Evolutionary conservation across 35 echinoderm and acorn worm genomes (phyloP).

Genomic region (Stichopus chloronotus): DNA sequence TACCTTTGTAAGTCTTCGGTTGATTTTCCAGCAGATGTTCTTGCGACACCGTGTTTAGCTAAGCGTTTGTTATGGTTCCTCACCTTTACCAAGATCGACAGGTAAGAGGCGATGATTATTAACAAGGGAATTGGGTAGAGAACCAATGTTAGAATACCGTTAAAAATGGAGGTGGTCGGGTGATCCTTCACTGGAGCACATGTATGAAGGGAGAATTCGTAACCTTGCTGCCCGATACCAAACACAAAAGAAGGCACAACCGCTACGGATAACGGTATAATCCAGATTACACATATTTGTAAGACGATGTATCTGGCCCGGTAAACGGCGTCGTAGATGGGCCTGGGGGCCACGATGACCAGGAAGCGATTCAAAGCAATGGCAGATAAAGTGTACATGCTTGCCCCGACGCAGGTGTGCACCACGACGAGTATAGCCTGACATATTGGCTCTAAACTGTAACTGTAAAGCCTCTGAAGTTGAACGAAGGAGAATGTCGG

Average conservation of each 20-base stretch:
- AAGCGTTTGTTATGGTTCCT: background rate
- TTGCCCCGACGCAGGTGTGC: background rate
- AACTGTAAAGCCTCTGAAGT: background rate
- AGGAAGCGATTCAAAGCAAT: constrained; percentile 9
- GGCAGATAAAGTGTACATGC: background rate
- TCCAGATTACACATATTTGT: background rate
- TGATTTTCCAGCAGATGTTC: background rate
- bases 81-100: background rate
- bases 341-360: background rate
- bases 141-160: background rate
- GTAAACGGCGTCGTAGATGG: background rate
- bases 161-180: background rate
- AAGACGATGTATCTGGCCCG: background rate
- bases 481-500: background rate
- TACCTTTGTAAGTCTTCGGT: background rate
- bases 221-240: background rate
- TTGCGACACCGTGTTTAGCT: background rate
- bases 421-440: background rate
- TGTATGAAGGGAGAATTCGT: background rate
- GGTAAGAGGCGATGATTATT: background rate
- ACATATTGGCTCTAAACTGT: background rate
- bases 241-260: background rate
- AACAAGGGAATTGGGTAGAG: constrained; percentile 18
- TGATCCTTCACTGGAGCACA: constrained; percentile 31
- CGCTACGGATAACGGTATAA: background rate